Percentiles rank a stretch among this genome's conserved stretches.
phyloP scores from a whole-genome alignment of 2,113 vertebrate species.

The Tenrec ecaudatus region DNA sequence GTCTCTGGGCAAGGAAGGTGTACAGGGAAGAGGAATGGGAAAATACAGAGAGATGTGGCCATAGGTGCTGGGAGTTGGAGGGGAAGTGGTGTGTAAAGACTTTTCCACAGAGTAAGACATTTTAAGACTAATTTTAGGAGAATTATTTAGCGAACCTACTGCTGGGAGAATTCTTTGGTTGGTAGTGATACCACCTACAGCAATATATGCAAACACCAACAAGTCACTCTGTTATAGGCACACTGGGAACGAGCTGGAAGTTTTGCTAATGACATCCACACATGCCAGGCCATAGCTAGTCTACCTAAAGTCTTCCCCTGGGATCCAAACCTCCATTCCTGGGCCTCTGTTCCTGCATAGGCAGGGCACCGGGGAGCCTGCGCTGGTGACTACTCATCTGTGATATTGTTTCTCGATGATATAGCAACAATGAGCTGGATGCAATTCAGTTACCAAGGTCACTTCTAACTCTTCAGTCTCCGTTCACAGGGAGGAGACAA shows the following conservation, averaged over 20 bases:
- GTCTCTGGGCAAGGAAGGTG: no score
- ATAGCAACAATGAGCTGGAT: neutral
- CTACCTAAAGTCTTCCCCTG: neutral
- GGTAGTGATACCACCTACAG: neutral
- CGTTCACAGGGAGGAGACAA: neutral
- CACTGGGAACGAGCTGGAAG: neutral
- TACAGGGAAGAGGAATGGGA: neutral
- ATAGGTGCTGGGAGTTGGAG: neutral
- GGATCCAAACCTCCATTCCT: neutral
- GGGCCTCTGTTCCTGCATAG: no score
- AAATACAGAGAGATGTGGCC: neutral
- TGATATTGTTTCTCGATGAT: neutral
- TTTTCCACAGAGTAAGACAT: neutral
- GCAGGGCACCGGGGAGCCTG: neutral
- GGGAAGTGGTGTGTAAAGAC: neutral
- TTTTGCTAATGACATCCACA: neutral
- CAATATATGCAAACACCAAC: neutral
- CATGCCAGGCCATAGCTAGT: neutral
- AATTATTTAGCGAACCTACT: neutral
- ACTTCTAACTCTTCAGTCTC: slow-evolving; percentile 18
- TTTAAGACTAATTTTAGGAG: neutral
- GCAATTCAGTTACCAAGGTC: neutral
- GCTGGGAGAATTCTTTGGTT: neutral
- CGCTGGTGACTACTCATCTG: neutral
- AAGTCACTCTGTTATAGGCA: neutral